Conservation (phyloP, 2,888 invertebrate species). For the Bhutanitis thaidina region DNA sequence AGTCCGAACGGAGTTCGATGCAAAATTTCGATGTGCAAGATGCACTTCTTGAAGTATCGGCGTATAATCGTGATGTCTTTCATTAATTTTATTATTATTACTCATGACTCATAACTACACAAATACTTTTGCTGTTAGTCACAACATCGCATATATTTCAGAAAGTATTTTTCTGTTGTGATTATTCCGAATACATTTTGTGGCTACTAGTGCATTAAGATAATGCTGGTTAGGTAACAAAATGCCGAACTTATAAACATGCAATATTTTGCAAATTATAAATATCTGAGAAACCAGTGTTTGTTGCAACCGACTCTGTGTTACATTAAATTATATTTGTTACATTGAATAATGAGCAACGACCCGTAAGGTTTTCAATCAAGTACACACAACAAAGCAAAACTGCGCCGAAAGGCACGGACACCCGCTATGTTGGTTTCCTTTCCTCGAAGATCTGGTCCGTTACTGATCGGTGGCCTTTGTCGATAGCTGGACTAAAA, state of each 20-base stretch:
- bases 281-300: too few species aligned
- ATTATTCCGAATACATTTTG: too few species aligned
- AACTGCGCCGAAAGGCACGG: slow-evolving; percentile 21
- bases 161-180: too few species aligned
- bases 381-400: slow-evolving; percentile 24
- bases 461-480: slow-evolving; percentile 55
- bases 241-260: too few species aligned
- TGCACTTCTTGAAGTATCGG: slow-evolving; percentile 27
- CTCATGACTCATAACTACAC: not conserved
- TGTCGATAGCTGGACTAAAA: slow-evolving; percentile 50
- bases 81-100: slow-evolving; percentile 8
- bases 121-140: too few species aligned
- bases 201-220: too few species aligned
- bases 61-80: slow-evolving; percentile 2
- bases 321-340: too few species aligned
- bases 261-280: too few species aligned
- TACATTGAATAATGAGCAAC: not conserved
- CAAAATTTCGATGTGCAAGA: slow-evolving; percentile 34
- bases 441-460: slow-evolving; percentile 47
- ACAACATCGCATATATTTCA: too few species aligned
- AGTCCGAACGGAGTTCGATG: slow-evolving; percentile 49
- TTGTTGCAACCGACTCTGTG: too few species aligned
- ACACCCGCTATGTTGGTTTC: slow-evolving; percentile 38
- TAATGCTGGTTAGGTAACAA: too few species aligned
- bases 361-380: slow-evolving; percentile 18